Evolutionary conservation across 2,113 vertebrate species (phyloP), one percentile per base, ranked within the genome.

Genomic region (Pterocles burchelli): DNA sequence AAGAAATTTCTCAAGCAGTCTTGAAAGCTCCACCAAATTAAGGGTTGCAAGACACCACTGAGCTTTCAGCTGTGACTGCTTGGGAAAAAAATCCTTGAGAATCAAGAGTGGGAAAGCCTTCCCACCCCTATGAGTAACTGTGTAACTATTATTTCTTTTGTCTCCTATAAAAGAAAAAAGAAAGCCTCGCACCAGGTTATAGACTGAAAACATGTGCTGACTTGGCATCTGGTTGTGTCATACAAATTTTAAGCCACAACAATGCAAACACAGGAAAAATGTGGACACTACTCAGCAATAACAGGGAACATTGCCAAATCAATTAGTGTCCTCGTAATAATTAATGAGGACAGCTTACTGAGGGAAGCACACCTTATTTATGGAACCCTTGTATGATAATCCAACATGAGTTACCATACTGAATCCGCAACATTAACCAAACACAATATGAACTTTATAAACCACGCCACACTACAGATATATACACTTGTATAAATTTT

Each of bases 171-270:
- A 89, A 93, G 61, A 65, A 34, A 80, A 91, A 58, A 73, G 48
- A 38, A 66, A 85, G 41, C 57, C 81, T 65, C 36, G 88, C 76
- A 94, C 17, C 33, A 54, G 10, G 17, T 74, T 71, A 33, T 18
- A 68, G 72, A 80, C 68, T 75, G 61, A 84, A 96, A 94, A 88
- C 85, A 81, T 96, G 67, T 85, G 92, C 95, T 96, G 95, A 96
- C 93, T 86, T 86, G 72, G 83, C 95, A 92, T 81, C 84, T 78
- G 18, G 21, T 15, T 55, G 38, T 80, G 92, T 92, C 52, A 93
- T 28, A 31, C 14, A 82, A 10, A 66, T 92, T 89, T 86, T 68
- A 86, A 97, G 74, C 88, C 88, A 94, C 85, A 77, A 87, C 80
- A 82, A 61, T 94, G 86, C 89, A 91, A 96, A 96, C 76, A 92